These are phyloP conservation scores for Amphimallon solstitiale DNA, from an alignment of 2,888 invertebrate genomes.

Conservation along the genomic window DNA sequence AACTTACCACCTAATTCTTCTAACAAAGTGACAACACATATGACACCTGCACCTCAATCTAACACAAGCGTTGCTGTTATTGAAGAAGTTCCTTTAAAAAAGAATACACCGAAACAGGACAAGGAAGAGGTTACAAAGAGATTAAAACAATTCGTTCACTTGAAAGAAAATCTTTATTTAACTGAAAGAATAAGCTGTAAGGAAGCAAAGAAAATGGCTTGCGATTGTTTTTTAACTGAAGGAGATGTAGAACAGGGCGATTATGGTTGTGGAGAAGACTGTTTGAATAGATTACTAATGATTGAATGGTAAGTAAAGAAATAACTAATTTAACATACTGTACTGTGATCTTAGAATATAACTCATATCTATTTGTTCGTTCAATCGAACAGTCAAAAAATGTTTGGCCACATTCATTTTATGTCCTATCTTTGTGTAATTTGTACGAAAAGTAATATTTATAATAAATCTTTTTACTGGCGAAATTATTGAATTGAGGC, in stretches of 20 bases:
- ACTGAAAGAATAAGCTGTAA: constrained; percentile 87
- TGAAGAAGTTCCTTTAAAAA: not conserved
- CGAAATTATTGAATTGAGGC: too few species aligned
- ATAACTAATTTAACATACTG: too few species aligned
- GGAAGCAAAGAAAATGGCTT: constrained; percentile 92
- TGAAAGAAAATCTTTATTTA: constrained; percentile 88
- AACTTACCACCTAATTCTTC: constrained; percentile 46
- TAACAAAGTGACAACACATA: not conserved
- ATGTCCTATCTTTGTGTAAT: constrained; percentile 2
- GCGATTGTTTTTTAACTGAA: constrained; percentile 92
- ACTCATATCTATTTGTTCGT: too few species aligned
- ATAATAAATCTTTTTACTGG: not conserved
- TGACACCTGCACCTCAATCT: constrained; percentile 21
- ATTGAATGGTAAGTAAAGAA: constrained; percentile 87
- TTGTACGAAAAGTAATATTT: not conserved
- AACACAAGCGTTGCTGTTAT: not conserved
- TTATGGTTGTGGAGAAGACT: constrained; percentile 93
- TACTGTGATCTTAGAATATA: too few species aligned
- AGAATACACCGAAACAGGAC: not conserved
- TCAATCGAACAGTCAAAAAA: too few species aligned
- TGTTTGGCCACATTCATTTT: too few species aligned
- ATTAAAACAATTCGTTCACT: constrained; percentile 80
- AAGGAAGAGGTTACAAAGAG: constrained; percentile 66
- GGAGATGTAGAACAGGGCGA: constrained; percentile 88
- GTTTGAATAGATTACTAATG: constrained; percentile 96